Base-by-base conservation (phyloP, 2,797 vertebrate genomes). In the Labroides dimidiatus region DNA sequence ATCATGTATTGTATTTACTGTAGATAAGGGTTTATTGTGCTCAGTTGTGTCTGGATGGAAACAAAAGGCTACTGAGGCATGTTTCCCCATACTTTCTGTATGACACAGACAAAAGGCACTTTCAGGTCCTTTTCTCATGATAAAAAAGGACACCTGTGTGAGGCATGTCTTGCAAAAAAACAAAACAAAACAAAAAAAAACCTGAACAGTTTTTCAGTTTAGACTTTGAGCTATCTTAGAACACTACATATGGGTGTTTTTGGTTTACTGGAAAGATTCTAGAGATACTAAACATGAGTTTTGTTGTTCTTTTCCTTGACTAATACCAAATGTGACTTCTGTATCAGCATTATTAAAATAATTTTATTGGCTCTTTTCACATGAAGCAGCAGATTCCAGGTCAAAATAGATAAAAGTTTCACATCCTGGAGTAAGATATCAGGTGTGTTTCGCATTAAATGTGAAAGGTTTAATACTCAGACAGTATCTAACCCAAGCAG, bases 81-180 rank as follows among this genome's bases (percentile, higher is more conserved):
- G 6, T 50, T 85, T 85, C 75, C 77, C 79, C 67, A 72, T 78
- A 10, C 51, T 14, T 1, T 37, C 11, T 17, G 17, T 17, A 19
- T 56, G 36, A 17, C 24, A 23, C 11, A 6, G 41, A 47, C 5
- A 42, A 60, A 50, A 7, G 11, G 10, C 20, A 24, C 13, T 33
- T 13, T 44, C 24, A 21, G 20, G 0, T n/a, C 49, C 27, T 39
- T n/a, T 10, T 13, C 2, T 24, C 2, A 14, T 19, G 4, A 44
- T n/a, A n/a, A 10, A 54, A 43, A 51, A 7, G 2, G 5, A 12
- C 6, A 44, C 23, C 10, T 23, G 4, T n/a, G 20, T 3, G 6
- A 11, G 14, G 4, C 19, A 20, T 23, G 30, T 4, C 6, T 16
- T 48, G 58, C 0, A n/a, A n/a, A n/a, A 3, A 45, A 10, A 42